Evolutionary conservation across 2,797 vertebrate genomes (phyloP).

Genomic region (Chelon labrosus): DNA sequence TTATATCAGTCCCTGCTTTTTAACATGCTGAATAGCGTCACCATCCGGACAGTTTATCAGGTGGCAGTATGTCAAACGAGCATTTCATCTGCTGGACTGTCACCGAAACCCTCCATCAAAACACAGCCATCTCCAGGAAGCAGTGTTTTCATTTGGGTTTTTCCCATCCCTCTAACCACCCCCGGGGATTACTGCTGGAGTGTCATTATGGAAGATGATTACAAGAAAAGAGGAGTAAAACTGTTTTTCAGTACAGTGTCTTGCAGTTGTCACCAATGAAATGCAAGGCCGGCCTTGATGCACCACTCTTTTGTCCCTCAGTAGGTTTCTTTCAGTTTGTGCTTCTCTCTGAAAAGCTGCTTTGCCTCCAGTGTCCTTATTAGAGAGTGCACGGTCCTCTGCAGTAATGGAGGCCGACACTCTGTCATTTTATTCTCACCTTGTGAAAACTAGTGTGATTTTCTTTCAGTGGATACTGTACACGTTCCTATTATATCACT

Average conservation of each 20-base stretch:
- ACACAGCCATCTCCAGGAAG: constrained; percentile 19
- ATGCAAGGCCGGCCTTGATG: constrained; percentile 50
- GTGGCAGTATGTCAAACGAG: constrained; percentile 2
- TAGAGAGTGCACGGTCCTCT: constrained; percentile 37
- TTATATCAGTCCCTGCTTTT: constrained; percentile 29
- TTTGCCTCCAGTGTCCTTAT: constrained; percentile 55
- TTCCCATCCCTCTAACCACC: constrained; percentile 41
- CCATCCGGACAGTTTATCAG: constrained; percentile 23
- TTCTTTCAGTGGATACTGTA: constrained; percentile 15
- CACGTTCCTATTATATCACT: constrained; percentile 7
- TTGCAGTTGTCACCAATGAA: constrained; percentile 44
- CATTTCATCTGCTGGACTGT: constrained; percentile 28
- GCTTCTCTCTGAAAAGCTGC: constrained; percentile 39
- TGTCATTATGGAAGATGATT: constrained; percentile 56
- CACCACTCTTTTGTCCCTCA: constrained; percentile 31
- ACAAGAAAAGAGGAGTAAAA: constrained; percentile 42
- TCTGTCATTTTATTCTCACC: constrained; percentile 46
- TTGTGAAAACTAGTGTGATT: constrained; percentile 34
- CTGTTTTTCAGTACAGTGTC: constrained; percentile 23
- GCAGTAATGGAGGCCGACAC: constrained; percentile 44
- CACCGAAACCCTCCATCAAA: constrained; percentile 21
- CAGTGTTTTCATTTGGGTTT: constrained; percentile 36
- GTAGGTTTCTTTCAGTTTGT: constrained; percentile 34
- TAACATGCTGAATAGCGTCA: constrained; percentile 15
- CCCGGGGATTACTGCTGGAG: constrained; percentile 37